A percentile compares a stretch with the other conserved stretches of the same genome.
These are phyloP conservation scores for Rhizoglyphus robini DNA, from an alignment of 1,140 invertebrate genomes.

Conservation along the genomic window DNA sequence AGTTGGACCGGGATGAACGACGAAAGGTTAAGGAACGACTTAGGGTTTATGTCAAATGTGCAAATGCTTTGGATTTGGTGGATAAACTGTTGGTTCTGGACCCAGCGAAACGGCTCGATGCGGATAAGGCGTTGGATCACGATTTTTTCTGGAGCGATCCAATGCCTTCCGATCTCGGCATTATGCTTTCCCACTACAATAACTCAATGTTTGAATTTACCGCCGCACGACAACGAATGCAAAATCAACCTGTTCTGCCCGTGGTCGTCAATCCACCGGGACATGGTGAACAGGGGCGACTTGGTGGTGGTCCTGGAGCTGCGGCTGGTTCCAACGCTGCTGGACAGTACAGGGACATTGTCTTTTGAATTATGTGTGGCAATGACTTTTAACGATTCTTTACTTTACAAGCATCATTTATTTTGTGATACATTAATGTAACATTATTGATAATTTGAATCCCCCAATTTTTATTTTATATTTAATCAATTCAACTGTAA, in stretches of 20 bases:
- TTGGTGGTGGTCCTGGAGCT: neutral
- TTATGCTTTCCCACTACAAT: constrained; percentile 82
- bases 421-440: too few species aligned
- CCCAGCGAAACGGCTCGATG: constrained; percentile 74
- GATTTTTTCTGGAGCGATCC: constrained; percentile 98
- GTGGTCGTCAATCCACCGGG: constrained; percentile 21
- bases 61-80: constrained; percentile 77
- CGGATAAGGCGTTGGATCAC: constrained; percentile 85
- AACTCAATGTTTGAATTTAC: constrained; percentile 95
- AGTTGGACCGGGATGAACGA: constrained; percentile 78
- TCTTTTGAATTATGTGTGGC: too few species aligned
- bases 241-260: constrained; percentile 20
- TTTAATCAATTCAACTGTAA: too few species aligned
- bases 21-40: constrained; percentile 76
- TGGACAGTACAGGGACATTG: constrained; percentile 51
- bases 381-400: too few species aligned
- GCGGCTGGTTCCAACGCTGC: constrained; percentile 47
- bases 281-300: neutral
- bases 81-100: constrained; percentile 84
- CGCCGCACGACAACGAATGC: constrained; percentile 50
- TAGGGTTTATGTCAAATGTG: constrained; percentile 81
- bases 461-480: too few species aligned
- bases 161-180: constrained; percentile 75
- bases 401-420: too few species aligned
- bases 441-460: too few species aligned